A percentile compares a stretch with the other conserved stretches of the same genome.
Evolutionary conservation across 1,140 invertebrate species (phyloP).

Genomic region (Andricus grossulariae): DNA sequence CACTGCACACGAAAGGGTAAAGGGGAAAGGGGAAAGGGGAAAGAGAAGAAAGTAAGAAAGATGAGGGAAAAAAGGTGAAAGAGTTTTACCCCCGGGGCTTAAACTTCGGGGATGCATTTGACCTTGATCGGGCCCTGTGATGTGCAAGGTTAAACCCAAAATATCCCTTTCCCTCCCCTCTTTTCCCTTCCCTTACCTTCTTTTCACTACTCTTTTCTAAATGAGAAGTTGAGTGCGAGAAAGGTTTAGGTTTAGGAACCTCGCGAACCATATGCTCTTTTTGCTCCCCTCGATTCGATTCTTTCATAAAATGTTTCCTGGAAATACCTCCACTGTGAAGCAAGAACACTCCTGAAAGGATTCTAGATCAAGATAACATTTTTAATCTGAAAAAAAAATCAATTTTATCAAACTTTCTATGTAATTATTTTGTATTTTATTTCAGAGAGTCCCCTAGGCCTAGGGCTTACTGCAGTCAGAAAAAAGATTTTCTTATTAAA

Average conservation of each 20-base stretch:
- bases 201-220: neutral
- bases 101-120: constrained; percentile 20
- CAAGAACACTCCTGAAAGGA: constrained; percentile 4
- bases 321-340: neutral
- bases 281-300: constrained; percentile 14
- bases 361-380: neutral
- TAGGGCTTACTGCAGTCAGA: no score
- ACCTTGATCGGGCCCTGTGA: constrained; percentile 9
- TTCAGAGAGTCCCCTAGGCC: no score
- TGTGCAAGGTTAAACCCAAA: constrained; percentile 26
- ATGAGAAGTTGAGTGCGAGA: constrained; percentile 17
- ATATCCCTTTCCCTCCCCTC: neutral
- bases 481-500: no score
- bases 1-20: constrained; percentile 47
- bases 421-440: no score
- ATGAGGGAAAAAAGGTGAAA: constrained; percentile 18
- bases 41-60: neutral
- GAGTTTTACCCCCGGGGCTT: constrained; percentile 12
- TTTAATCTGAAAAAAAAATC: neutral
- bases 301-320: constrained; percentile 20
- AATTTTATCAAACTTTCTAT: no score
- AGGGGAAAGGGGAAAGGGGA: no score
- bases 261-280: constrained; percentile 31
- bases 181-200: no score
- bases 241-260: constrained; percentile 28